A percentile compares a stretch with the other conserved stretches of the same genome.
Conservation (phyloP, 2,113 vertebrate species). For the Rhea americana region DNA sequence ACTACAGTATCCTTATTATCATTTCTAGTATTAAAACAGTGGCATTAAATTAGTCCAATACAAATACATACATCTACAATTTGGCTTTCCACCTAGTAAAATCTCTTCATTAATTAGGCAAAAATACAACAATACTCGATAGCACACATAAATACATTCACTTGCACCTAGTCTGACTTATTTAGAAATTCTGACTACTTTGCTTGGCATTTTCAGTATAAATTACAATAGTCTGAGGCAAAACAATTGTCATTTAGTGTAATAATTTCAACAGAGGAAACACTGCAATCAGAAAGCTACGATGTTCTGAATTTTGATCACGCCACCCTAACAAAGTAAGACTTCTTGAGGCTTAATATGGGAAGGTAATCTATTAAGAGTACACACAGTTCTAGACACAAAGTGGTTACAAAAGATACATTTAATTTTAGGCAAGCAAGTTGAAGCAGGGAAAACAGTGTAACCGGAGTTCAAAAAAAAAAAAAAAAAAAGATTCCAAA, state of each 20-base stretch:
- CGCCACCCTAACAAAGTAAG: not conserved
- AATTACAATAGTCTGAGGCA: not conserved
- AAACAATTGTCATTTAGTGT: not conserved
- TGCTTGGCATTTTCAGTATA: not conserved
- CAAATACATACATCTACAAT: not conserved
- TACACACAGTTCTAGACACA: not conserved
- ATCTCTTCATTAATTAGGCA: not conserved
- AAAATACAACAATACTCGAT: not conserved
- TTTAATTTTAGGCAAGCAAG: not conserved
- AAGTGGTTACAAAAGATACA: fast-evolving
- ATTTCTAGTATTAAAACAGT: not conserved
- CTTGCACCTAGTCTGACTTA: not conserved
- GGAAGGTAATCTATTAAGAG: not conserved
- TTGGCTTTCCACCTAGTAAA: not conserved
- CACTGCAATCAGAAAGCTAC: not conserved
- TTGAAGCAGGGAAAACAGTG: not conserved
- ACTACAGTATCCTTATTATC: not conserved
- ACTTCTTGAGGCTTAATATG: not conserved
- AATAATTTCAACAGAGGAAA: not conserved
- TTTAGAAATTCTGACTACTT: not conserved
- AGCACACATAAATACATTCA: not conserved
- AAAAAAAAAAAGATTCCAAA: not conserved
- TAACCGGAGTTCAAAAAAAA: not conserved
- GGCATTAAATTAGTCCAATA: not conserved
- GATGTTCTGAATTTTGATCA: not conserved